Conservation (phyloP, 2,888 invertebrate species). For the Nycteola revayana region DNA sequence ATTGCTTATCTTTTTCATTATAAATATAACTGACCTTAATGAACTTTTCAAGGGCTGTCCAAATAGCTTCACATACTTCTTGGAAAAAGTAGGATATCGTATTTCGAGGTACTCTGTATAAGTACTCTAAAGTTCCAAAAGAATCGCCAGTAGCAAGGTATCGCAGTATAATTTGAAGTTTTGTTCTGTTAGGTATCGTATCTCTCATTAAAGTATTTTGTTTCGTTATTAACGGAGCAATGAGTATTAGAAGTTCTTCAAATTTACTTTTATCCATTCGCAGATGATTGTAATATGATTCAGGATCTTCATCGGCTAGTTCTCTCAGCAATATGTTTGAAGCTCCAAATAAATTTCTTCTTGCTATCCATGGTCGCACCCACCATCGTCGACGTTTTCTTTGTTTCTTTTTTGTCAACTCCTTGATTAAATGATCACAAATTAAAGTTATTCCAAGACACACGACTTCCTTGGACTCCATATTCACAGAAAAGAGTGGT, state of each 20-base stretch:
- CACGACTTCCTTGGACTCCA: constrained; percentile 9
- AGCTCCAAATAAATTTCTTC: constrained; percentile 1
- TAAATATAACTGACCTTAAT: constrained; percentile 18
- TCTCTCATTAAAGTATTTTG: constrained; percentile 8
- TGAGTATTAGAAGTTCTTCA: constrained; percentile 9
- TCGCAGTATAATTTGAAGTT: constrained; percentile 13
- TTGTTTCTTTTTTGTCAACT: constrained; percentile 7
- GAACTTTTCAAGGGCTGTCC: constrained; percentile 12
- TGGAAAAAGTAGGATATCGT: constrained; percentile 20
- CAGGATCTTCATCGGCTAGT: constrained; percentile 8
- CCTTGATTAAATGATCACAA: constrained; percentile 10
- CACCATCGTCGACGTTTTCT: constrained; percentile 6
- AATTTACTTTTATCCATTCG: constrained; percentile 9
- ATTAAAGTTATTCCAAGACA: constrained; percentile 5
- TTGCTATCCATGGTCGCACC: constrained; percentile 5
- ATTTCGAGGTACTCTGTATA: constrained; percentile 15
- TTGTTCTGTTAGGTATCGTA: constrained; percentile 8
- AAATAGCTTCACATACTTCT: constrained; percentile 20
- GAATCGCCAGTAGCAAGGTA: constrained; percentile 12
- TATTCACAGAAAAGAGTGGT: constrained; percentile 8
- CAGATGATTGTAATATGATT: constrained; percentile 11
- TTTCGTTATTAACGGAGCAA: constrained; percentile 7
- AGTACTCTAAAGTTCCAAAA: constrained; percentile 8
- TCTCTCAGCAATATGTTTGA: constrained; percentile 6
- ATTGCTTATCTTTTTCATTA: constrained; percentile 1